Conservation (phyloP, 2,888 invertebrate genomes). For the Oeneis ivallda region DNA sequence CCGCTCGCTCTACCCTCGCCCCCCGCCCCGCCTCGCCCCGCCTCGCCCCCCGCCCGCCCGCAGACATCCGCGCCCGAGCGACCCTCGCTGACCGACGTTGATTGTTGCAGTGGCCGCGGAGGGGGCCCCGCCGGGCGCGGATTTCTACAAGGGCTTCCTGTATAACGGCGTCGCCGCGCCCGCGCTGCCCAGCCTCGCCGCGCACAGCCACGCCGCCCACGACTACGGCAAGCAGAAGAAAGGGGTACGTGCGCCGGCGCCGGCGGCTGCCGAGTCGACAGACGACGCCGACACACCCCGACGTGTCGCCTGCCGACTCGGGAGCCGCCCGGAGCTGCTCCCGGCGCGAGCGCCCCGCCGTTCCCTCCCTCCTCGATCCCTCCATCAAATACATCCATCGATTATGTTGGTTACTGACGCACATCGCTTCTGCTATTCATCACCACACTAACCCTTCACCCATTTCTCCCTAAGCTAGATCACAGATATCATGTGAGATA, state of each 20-base stretch:
- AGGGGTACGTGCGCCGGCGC: conserved; percentile 68
- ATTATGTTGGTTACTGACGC: conserved; percentile 18
- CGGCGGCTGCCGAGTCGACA: too few relatives aligned
- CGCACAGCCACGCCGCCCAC: conserved; percentile 53
- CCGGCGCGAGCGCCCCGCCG: background rate
- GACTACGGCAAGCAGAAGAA: conserved; percentile 80
- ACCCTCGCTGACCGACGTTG: conserved; percentile 55
- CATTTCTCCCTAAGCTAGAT: too few relatives aligned
- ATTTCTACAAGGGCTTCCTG: conserved; percentile 93
- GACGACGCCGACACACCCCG: too few relatives aligned
- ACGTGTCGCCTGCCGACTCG: too few relatives aligned
- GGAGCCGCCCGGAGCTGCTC: background rate
- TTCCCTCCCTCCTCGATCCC: conserved; percentile 7
- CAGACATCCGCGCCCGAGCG: conserved; percentile 70
- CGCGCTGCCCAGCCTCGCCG: conserved; percentile 50
- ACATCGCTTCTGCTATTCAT: conserved; percentile 5
- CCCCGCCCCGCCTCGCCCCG: conserved; percentile 44
- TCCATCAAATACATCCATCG: conserved; percentile 23
- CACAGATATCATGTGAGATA: background rate
- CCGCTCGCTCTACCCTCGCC: conserved; percentile 40
- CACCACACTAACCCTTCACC: background rate
- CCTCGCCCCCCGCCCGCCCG: conserved; percentile 39
- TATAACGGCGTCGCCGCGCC: conserved; percentile 83
- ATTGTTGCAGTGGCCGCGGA: conserved; percentile 91
- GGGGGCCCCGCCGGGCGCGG: conserved; percentile 90